A percentile compares a stretch with the other conserved stretches of the same genome.
phyloP scores from a whole-genome alignment of 2,888 invertebrate genomes.

The Epirrhoe tristata region DNA sequence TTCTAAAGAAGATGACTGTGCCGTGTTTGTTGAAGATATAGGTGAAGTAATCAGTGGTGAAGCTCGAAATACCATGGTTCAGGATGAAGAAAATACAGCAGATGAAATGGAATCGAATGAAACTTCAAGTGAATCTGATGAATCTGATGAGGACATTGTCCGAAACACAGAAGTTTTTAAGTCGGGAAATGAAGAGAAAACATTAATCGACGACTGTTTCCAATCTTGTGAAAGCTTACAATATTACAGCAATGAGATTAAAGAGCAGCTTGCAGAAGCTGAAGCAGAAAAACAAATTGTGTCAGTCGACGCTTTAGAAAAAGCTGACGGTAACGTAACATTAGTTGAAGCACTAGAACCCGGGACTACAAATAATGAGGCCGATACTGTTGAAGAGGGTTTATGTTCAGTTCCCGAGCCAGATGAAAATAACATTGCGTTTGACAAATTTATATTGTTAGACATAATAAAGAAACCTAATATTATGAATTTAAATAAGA shows the following conservation, averaged over 20 bases:
- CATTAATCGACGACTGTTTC: neutral
- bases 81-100: neutral
- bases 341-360: no score
- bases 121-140: slow-evolving; percentile 19
- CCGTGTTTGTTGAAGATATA: neutral
- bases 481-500: slow-evolving; percentile 12
- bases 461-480: slow-evolving; percentile 22
- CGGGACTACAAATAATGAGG: no score
- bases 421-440: slow-evolving; percentile 8
- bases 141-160: slow-evolving; percentile 2
- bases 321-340: no score
- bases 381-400: neutral
- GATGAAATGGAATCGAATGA: slow-evolving; percentile 10
- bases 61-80: neutral
- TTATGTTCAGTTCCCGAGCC: neutral
- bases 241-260: slow-evolving; percentile 12
- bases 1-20: neutral
- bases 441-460: neutral
- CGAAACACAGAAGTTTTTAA: neutral
- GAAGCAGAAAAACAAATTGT: neutral
- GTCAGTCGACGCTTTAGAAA: slow-evolving; percentile 3
- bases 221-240: slow-evolving; percentile 20
- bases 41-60: neutral
- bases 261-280: slow-evolving; percentile 2
- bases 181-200: neutral